Conservation (phyloP, 2,113 vertebrate species). For the Camelus dromedarius region DNA sequence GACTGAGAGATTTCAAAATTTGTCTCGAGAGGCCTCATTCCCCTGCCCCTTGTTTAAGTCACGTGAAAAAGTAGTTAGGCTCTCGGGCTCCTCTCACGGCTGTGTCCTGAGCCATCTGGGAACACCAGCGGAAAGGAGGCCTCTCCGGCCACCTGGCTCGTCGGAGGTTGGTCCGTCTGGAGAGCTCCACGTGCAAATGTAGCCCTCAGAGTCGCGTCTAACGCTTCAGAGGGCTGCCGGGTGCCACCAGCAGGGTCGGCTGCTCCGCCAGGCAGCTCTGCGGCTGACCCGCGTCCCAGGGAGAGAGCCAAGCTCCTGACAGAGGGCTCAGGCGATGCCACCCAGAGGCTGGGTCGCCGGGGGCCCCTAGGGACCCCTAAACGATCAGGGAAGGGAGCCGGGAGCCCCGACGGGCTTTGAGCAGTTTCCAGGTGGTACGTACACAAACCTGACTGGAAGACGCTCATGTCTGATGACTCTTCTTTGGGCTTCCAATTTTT, state of each 20-base stretch:
- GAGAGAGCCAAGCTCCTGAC: rapidly evolving
- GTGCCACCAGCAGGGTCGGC: rapidly evolving
- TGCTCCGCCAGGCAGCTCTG: background rate
- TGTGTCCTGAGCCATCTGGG: background rate
- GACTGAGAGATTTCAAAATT: background rate
- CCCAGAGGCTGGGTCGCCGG: background rate
- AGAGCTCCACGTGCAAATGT: background rate
- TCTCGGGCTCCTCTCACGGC: conserved; percentile 19
- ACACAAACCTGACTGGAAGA: background rate
- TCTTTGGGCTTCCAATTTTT: background rate
- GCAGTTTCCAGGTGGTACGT: rapidly evolving
- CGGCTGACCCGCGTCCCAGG: rapidly evolving
- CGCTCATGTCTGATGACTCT: rapidly evolving
- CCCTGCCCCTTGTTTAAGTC: background rate
- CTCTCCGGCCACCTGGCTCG: rapidly evolving
- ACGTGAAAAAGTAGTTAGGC: conserved; percentile 38
- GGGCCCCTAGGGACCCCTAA: background rate
- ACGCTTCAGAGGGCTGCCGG: rapidly evolving
- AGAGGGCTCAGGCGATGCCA: rapidly evolving
- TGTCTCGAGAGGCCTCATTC: background rate
- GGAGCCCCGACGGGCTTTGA: background rate
- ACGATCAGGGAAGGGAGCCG: background rate
- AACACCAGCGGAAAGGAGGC: background rate
- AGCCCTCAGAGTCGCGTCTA: background rate
- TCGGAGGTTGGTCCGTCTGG: background rate